Evolutionary conservation across 1,140 invertebrate species (phyloP), one percentile per base, ranked within the genome.

Genomic region (Cotesia glomerata): DNA sequence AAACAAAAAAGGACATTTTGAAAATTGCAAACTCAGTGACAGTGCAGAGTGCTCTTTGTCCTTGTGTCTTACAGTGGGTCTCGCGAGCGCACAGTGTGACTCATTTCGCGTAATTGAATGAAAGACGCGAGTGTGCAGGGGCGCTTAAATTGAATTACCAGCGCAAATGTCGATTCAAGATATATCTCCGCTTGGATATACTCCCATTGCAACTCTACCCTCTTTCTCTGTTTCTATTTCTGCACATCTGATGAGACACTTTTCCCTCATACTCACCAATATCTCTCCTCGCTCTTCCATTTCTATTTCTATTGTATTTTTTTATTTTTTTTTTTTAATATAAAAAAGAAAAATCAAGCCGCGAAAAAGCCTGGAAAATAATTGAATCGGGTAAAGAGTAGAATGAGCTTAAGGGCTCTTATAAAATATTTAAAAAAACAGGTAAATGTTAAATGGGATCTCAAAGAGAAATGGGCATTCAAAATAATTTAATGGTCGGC

Each of bases 91-190:
- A 77, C 76, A 79, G 76, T 68, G 76, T 85, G 84, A 85, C 78
- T 85, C 84, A 86, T 75, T 79, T 72, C 74, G 65, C 56, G 73
- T 86, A 85, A 86, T 86, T 75, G 77, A 86, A 85, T 85, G 78
- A 86, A 84, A 84, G 80, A 83, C 78, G 78, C 81, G 79, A 71
- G 59, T 16, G 74, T 83, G 83, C 81, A 70, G 76, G 84, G 84
- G 83, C 74, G 79, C 71, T 74, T 68, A 80, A 85, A 86, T 86
- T 81, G 79, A 85, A 83, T 86, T 85, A 85, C 78, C 77, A 67
- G 78, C 82, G 81, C 84, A 86, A 86, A 85, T 86, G 85, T 86
- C 85, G 83, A 81, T 83, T 80, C 82, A 85, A 85, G 85, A 85
- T 76, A 82, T 78, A 76, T 79, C 78, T 72, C 67, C 7, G 39